These are phyloP conservation scores for Aegithalos caudatus DNA, from an alignment of 2,113 vertebrate species.

Conservation along the genomic window DNA sequence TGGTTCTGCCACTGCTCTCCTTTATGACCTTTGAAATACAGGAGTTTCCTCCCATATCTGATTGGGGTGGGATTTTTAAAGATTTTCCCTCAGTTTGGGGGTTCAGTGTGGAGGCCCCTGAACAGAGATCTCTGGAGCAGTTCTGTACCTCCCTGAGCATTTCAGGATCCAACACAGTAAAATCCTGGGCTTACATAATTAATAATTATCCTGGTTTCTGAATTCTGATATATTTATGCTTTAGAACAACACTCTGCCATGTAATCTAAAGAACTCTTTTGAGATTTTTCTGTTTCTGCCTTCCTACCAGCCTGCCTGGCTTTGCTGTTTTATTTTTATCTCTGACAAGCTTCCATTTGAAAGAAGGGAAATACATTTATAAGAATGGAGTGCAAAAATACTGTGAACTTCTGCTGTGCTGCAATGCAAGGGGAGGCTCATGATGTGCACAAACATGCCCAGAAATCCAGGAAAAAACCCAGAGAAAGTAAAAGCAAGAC, in stretches of 20 bases:
- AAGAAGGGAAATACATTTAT: background rate
- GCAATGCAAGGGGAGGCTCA: background rate
- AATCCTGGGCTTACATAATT: background rate
- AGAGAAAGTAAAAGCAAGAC: slow-evolving; percentile 26
- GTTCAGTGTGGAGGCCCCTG: background rate
- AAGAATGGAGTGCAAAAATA: background rate
- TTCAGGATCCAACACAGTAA: background rate
- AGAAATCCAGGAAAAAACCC: background rate
- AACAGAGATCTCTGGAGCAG: background rate
- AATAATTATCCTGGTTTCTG: background rate
- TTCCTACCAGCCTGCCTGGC: background rate
- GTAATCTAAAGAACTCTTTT: background rate
- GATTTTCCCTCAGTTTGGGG: background rate
- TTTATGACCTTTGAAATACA: background rate
- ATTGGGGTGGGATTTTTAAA: background rate
- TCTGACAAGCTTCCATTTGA: background rate
- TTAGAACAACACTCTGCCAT: background rate
- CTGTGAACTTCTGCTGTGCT: background rate
- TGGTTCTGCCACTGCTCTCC: background rate
- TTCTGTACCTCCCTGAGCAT: background rate
- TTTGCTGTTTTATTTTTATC: background rate
- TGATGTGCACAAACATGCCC: slow-evolving; percentile 6
- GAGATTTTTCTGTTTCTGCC: background rate
- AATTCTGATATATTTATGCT: background rate
- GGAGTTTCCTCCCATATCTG: background rate